A percentile compares a stretch with the other conserved stretches of the same genome.
phyloP scores from a whole-genome alignment of 2,797 vertebrate genomes.

The Lepilemur septentrionalis region DNA sequence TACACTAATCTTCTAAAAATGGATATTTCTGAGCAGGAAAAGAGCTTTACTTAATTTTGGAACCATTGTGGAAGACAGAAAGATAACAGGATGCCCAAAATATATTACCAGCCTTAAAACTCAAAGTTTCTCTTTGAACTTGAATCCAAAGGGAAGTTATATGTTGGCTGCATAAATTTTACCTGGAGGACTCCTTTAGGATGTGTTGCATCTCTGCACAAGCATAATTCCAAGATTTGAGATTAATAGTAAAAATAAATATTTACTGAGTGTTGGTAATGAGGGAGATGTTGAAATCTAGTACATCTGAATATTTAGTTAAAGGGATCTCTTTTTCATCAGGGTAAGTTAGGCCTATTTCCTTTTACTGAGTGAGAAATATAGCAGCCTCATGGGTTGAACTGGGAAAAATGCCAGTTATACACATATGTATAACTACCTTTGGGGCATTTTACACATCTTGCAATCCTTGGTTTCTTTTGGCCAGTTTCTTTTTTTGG shows the following conservation, averaged over 20 bases:
- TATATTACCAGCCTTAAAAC: neutral
- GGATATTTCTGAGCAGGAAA: neutral
- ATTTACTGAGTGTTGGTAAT: constrained; percentile 43
- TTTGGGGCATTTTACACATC: neutral
- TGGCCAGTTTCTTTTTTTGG: neutral
- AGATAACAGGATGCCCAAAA: neutral
- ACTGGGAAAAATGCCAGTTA: constrained; percentile 44
- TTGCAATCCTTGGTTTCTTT: neutral
- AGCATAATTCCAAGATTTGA: neutral
- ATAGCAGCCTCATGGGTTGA: neutral
- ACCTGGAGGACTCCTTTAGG: neutral
- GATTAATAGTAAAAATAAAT: constrained; percentile 59
- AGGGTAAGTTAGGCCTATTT: constrained; percentile 25
- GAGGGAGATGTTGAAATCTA: constrained; percentile 53
- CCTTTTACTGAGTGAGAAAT: neutral
- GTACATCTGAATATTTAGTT: constrained; percentile 56
- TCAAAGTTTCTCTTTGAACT: constrained; percentile 23
- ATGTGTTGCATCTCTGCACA: neutral
- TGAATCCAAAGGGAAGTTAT: neutral
- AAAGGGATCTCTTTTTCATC: constrained; percentile 46
- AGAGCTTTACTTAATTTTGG: neutral
- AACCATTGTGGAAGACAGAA: neutral
- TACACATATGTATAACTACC: neutral
- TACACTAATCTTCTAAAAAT: neutral
- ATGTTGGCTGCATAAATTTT: neutral